A percentile compares a stretch with the other conserved stretches of the same genome.
phyloP scores from a whole-genome alignment of 2,888 invertebrate species.

The Hyalella azteca region DNA sequence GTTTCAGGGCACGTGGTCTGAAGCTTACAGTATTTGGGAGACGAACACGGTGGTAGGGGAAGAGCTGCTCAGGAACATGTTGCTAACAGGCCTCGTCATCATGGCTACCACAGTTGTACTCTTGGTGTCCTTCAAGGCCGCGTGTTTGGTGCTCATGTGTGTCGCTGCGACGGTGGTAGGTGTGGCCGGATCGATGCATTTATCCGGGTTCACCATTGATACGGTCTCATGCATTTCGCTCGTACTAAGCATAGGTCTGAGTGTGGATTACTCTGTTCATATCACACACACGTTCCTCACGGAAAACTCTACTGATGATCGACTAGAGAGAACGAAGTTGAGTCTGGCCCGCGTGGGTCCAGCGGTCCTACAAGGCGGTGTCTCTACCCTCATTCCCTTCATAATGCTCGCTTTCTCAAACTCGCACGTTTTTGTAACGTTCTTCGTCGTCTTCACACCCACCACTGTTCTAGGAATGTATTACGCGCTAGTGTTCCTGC shows the following conservation, averaged over 20 bases:
- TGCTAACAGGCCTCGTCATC: slow-evolving; percentile 77
- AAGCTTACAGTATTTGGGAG: slow-evolving; percentile 59
- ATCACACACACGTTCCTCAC: slow-evolving; percentile 74
- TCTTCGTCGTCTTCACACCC: slow-evolving; percentile 66
- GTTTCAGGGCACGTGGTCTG: slow-evolving; percentile 47
- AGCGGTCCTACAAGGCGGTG: slow-evolving; percentile 62
- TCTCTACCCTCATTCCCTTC: slow-evolving; percentile 63
- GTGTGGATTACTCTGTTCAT: slow-evolving; percentile 76
- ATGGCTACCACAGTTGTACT: slow-evolving; percentile 78
- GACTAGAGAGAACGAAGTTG: slow-evolving; percentile 67
- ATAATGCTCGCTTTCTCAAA: slow-evolving; percentile 61
- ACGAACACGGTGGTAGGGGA: slow-evolving; percentile 69
- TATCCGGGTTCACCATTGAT: slow-evolving; percentile 82
- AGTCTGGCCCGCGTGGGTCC: slow-evolving; percentile 75
- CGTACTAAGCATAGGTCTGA: slow-evolving; percentile 80
- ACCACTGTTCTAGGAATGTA: slow-evolving; percentile 63
- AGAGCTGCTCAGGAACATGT: slow-evolving; percentile 78
- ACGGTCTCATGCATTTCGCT: slow-evolving; percentile 81
- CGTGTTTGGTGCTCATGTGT: slow-evolving; percentile 74
- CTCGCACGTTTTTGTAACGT: slow-evolving; percentile 62
- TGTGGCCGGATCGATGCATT: slow-evolving; percentile 62
- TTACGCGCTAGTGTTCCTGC: slow-evolving; percentile 63
- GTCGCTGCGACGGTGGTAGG: slow-evolving; percentile 72
- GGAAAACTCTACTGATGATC: slow-evolving; percentile 66
- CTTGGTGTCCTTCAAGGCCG: slow-evolving; percentile 75